These are phyloP conservation scores for Micronycteris hirsuta DNA, from an alignment of 2,113 vertebrate species.

Conservation along the genomic window DNA sequence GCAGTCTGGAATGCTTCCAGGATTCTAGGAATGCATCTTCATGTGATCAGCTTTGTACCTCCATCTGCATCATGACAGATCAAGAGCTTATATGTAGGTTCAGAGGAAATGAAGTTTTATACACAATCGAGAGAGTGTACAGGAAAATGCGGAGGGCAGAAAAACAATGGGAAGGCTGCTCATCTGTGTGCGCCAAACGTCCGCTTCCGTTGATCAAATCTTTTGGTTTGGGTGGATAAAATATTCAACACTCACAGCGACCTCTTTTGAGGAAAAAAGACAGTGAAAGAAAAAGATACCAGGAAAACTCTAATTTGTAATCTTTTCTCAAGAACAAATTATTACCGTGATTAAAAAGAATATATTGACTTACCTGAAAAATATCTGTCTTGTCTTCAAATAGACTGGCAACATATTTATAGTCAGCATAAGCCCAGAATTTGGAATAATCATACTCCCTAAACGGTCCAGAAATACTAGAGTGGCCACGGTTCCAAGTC, in stretches of 20 bases:
- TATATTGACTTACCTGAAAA: conserved; percentile 88
- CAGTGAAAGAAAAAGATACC: neutral
- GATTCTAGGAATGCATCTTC: neutral
- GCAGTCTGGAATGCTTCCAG: neutral
- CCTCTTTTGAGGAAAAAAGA: neutral
- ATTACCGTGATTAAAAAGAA: conserved; percentile 36
- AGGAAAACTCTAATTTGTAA: neutral
- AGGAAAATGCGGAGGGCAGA: neutral
- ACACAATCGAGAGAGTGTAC: neutral
- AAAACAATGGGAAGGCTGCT: neutral
- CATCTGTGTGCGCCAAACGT: neutral
- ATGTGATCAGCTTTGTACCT: neutral
- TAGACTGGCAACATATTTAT: conserved; percentile 91
- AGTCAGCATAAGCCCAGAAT: conserved; percentile 97
- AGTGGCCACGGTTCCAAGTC: conserved; percentile 81
- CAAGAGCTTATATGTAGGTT: neutral
- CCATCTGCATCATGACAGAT: neutral
- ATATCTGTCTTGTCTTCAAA: conserved; percentile 88
- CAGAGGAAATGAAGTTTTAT: neutral
- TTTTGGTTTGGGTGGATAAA: neutral
- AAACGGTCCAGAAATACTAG: conserved; percentile 83
- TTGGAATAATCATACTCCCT: conserved; percentile 80
- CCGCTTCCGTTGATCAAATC: neutral
- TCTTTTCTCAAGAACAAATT: conserved; percentile 8
- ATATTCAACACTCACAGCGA: neutral